Base-by-base conservation (phyloP, 1,140 invertebrate species). In the Drosophila aff. region DNA sequence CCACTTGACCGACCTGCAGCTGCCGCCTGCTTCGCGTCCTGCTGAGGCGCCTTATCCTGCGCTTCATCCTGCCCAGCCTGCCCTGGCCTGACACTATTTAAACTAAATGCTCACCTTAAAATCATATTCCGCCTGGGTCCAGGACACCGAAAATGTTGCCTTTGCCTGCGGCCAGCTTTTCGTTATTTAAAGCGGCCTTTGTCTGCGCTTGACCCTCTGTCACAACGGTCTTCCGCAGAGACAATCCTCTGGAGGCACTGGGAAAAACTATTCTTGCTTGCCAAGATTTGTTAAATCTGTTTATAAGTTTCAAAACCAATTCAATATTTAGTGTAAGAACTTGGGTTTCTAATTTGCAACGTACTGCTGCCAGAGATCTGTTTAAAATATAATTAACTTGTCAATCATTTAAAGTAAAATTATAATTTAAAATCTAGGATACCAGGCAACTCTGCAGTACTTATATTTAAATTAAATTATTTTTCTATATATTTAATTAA, bases 101-200 rank as follows among this genome's bases (percentile, higher is more conserved):
- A 64, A 61, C 66, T 79, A 79, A 79, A 78, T 61, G 59, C 76
- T 40, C 52, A 58, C 76, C 83, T 82, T 82, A 79, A 87, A 86
- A 73, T 75, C 69, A 76, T 44, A 67, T 76, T 76, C n/a, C 10
- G 23, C 33, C 74, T 36, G 69, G 43, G 57, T 57, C 38, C 47
- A 31, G 38, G 58, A 33, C 65, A 50, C 83, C 47, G 67, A 65
- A 63, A 71, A 63, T 79, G 57, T 71, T 49, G 63, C 46, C 41
- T 43, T 41, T 58, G 63, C 65, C 76, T 49, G 80, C 60, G 80
- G 76, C 84, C 64, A 75, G 62, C 28, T 79, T 90, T 90, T 89
- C 73, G 82, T 87, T 87, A 87, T 84, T 87, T 89, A 89, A 84
- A 89, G 57, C 62, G 50, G 68, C 77, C 85, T 84, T 87, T 87